Base-by-base conservation (phyloP, 2,888 invertebrate genomes). In the Caradrina kadenii region DNA sequence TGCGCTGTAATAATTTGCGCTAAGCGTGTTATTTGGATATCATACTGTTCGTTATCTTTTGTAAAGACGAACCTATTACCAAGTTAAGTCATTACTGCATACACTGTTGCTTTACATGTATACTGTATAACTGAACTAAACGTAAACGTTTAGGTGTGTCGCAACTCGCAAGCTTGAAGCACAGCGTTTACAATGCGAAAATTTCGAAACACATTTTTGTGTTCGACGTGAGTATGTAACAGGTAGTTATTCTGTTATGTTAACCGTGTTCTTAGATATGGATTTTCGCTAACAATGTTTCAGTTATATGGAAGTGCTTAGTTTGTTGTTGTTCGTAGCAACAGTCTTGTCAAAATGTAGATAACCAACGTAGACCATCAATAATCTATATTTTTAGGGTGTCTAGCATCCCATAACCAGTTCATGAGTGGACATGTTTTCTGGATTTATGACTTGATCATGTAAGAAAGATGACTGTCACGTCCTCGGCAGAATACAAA, bases 161-260 rank as follows among this genome's bases (percentile, higher is more conserved):
- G 79, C 68, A 84, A 84, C 70, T 84, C 74, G 79, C 68, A 84
- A 84, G 72, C 61, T 64, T 48, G 15, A 17, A 73, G 69, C 80
- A 56, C 55, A 68, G 55, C 72, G 63, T 53, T 74, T 59, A 72
- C 74, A 79, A 76, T 79, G 71, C 70, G 71, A 77, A 76, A 72
- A 74, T 79, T 71, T 74, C 80, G 79, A 79, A 82, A 82, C 66
- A 63, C 71, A 72, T 73, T 80, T 76, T 74, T 73, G 66, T 79
- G 70, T 78, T 76, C 22, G 39, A 76, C 64, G 71, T 69, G 62
- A 64, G 67, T 69, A 72, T 67, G 54, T 62, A 80, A 73, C 55
- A 73, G 52, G 64, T 60, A 78, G 61, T 62, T 63, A 73, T 66
- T 68, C 61, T 69, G 54, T 73, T 55, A 63, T 49, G 61, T 67